Evolutionary conservation across 2,797 vertebrate species (phyloP).

Genomic region (Echeneis naucrates): DNA sequence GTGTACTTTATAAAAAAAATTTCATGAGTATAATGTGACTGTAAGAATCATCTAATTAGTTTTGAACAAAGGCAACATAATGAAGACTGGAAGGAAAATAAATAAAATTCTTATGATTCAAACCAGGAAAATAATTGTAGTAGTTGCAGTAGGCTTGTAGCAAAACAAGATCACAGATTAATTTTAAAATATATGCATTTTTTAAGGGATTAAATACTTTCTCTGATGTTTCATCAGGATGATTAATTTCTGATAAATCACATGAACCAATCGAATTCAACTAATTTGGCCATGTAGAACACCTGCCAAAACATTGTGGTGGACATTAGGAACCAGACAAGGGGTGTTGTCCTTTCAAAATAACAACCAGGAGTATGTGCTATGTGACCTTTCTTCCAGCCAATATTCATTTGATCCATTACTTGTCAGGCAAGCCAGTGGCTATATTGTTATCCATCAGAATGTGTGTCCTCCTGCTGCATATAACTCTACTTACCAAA

Average conservation of each 20-base stretch:
- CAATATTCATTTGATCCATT: constrained; percentile 82
- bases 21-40: too few species aligned
- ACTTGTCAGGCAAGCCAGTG: constrained; percentile 64
- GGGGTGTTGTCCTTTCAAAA: constrained; percentile 83
- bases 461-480: constrained; percentile 63
- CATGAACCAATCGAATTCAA: constrained; percentile 66
- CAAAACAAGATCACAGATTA: too few species aligned
- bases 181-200: too few species aligned
- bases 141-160: too few species aligned
- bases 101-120: too few species aligned
- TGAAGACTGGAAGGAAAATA: neutral
- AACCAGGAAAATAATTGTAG: neutral
- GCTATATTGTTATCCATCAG: constrained; percentile 78
- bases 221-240: neutral
- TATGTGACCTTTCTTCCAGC: constrained; percentile 86
- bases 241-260: constrained; percentile 62
- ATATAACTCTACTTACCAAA: constrained; percentile 49
- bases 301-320: too few species aligned
- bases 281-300: constrained; percentile 55
- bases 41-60: neutral
- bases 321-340: constrained; percentile 58
- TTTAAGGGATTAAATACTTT: neutral
- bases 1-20: too few species aligned
- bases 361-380: constrained; percentile 80
- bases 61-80: neutral